Evolutionary conservation across 2,797 vertebrate species (phyloP).

Genomic region (Enteromius thamalakanensis): DNA sequence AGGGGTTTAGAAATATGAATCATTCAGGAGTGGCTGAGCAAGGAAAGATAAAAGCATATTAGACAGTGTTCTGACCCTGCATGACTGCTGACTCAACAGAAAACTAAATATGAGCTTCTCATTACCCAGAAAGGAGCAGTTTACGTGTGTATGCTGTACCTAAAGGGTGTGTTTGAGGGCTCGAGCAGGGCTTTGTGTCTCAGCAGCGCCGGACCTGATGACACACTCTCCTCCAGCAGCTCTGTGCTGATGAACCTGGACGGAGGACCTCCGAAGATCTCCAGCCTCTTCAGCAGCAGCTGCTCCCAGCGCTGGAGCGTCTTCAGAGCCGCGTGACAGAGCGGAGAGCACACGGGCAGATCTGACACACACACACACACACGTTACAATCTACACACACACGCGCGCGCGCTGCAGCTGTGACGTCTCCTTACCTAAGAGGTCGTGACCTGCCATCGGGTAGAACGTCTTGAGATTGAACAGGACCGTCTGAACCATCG

Average conservation of each 20-base stretch:
- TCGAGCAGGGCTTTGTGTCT: conserved; percentile 95
- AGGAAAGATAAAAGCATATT: too few relatives aligned
- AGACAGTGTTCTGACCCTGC: too few relatives aligned
- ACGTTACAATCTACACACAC: too few relatives aligned
- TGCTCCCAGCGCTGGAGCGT: conserved; percentile 97
- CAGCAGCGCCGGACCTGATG: conserved; percentile 91
- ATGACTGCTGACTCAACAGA: too few relatives aligned
- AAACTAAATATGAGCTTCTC: too few relatives aligned
- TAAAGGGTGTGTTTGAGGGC: conserved; percentile 95
- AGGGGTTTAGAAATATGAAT: too few relatives aligned
- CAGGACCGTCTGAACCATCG: conserved; percentile 95
- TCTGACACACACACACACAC: conserved; percentile 73
- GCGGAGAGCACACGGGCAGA: conserved; percentile 92
- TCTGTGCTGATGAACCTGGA: conserved; percentile 87
- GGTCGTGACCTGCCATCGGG: conserved; percentile 94
- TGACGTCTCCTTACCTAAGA: conserved; percentile 77
- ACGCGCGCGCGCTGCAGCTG: too few relatives aligned
- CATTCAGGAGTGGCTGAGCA: too few relatives aligned
- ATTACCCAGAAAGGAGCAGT: too few relatives aligned
- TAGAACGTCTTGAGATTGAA: conserved; percentile 94
- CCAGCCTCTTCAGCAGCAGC: conserved; percentile 90
- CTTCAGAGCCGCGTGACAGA: conserved; percentile 92
- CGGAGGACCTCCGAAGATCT: conserved; percentile 92
- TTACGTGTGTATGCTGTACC: conserved; percentile 71
- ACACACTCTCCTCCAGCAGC: conserved; percentile 79